Base-by-base conservation (phyloP, 2,797 vertebrate species). In the Falco novaeseelandiae region DNA sequence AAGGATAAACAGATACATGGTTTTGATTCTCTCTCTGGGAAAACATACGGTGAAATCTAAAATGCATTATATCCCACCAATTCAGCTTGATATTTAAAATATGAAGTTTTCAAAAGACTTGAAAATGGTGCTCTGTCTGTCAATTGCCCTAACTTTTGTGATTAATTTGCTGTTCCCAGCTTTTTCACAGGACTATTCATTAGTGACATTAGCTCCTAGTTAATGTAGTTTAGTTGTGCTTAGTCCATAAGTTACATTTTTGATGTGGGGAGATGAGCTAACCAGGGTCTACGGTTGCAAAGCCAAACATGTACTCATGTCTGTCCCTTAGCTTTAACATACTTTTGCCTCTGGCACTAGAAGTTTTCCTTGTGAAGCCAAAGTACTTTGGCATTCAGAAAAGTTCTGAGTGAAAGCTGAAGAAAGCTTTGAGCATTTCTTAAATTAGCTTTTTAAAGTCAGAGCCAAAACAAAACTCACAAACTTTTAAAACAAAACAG, bases 331-430 rank as follows among this genome's bases (percentile, higher is more conserved):
- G 77, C 90, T 95, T 89, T 85, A 90, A 38, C 36, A 34, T 76
- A 67, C 54, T 94, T 90, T 78, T 87, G 76, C 77, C 66, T 90
- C 88, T 90, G 66, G 85, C 76, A 69, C n/a, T 62, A 34, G 29
- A 57, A 81, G 21, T 78, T 89, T 96, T 92, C 29, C 29, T 65
- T 94, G 57, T 55, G 62, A 94, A 89, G 94, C 77, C 54, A 65
- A 95, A 86, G 59, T 74, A 87, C 73, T 82, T 92, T 94, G 93
- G 85, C 90, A 91, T 57, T 83, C 27, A 85, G 57, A 84, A 88
- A 58, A 87, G 38, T 93, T 91, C 58, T 54, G 32, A 88, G n/a
- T 52, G 87, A 86, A 71, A 88, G 46, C 44, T 88, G 65, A 83
- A 71, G n/a, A 83, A 90, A 93, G 16, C 8, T 93, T 81, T 86